Conservation (phyloP, 1,140 invertebrate species). For the Heliconius hermathena region DNA sequence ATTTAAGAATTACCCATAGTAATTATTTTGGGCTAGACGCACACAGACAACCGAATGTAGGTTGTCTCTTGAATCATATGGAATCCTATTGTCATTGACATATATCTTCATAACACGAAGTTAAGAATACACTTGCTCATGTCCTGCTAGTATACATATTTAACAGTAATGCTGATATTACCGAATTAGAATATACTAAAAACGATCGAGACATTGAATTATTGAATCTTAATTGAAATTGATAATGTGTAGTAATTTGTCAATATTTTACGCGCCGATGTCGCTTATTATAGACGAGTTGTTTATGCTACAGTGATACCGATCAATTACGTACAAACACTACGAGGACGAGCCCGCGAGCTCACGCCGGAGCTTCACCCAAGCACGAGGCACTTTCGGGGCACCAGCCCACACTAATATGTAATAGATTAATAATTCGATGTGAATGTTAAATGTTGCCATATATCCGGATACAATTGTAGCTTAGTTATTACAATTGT, state of each 20-base stretch:
- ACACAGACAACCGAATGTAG: background rate
- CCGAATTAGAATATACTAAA: conserved; percentile 13
- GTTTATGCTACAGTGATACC: conserved; percentile 13
- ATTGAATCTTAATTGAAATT: conserved; percentile 9
- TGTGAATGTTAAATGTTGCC: conserved; percentile 44
- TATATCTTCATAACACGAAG: conserved; percentile 8
- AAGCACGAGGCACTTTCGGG: background rate
- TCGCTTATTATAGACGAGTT: conserved; percentile 22
- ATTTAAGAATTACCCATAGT: background rate
- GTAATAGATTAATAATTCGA: conserved; percentile 39
- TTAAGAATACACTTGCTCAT: background rate
- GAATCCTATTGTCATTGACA: background rate
- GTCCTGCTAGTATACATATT: conserved; percentile 6
- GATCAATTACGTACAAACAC: conserved; percentile 18
- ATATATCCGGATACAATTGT: conserved; percentile 43
- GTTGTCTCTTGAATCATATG: background rate
- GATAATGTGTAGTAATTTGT: conserved; percentile 12
- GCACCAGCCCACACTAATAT: conserved; percentile 25
- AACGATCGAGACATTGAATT: conserved; percentile 16
- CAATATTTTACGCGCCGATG: conserved; percentile 22
- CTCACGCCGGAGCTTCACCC: conserved; percentile 1
- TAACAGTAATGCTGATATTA: conserved; percentile 13
- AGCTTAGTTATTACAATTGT: conserved; percentile 39
- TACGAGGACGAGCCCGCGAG: background rate
- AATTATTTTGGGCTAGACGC: conserved; percentile 17